Conservation (phyloP, 2,888 invertebrate species). For the Eustalomyia histrio region DNA sequence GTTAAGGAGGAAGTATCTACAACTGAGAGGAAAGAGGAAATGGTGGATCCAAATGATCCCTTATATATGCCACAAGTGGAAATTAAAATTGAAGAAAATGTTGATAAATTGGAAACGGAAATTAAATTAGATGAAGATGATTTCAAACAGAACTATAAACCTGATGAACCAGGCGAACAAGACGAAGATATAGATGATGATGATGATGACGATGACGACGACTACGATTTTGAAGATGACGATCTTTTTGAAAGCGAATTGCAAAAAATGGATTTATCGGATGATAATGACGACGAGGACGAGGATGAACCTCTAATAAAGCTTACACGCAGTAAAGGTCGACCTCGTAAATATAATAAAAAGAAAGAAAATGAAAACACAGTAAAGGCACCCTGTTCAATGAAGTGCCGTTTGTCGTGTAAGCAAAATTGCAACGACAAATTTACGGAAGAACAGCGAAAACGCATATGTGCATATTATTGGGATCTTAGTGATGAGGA, state of each 20-base stretch:
- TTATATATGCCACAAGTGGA: constrained; percentile 26
- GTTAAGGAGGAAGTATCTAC: background rate
- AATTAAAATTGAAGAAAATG: constrained; percentile 26
- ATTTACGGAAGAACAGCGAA: constrained; percentile 45
- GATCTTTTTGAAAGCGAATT: background rate
- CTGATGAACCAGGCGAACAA: constrained; percentile 10
- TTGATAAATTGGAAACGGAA: constrained; percentile 26
- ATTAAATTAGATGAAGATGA: constrained; percentile 8
- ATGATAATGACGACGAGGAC: constrained; percentile 14
- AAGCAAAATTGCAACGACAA: constrained; percentile 51
- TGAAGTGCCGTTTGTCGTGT: constrained; percentile 42
- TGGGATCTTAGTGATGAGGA: constrained; percentile 40
- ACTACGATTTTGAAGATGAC: constrained; percentile 17
- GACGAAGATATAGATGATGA: constrained; percentile 32
- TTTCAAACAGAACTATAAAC: too few species aligned
- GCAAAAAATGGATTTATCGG: too few species aligned
- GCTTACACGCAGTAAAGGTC: constrained; percentile 9
- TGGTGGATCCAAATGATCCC: constrained; percentile 19
- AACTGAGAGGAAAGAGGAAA: constrained; percentile 2
- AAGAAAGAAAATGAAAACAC: background rate
- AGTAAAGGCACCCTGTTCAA: background rate
- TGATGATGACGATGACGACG: constrained; percentile 26
- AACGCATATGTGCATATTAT: constrained; percentile 46
- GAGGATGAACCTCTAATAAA: constrained; percentile 9
- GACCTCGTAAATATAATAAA: constrained; percentile 3